Conservation (phyloP, 1,140 invertebrate species). For the Melanaphis sacchari region DNA sequence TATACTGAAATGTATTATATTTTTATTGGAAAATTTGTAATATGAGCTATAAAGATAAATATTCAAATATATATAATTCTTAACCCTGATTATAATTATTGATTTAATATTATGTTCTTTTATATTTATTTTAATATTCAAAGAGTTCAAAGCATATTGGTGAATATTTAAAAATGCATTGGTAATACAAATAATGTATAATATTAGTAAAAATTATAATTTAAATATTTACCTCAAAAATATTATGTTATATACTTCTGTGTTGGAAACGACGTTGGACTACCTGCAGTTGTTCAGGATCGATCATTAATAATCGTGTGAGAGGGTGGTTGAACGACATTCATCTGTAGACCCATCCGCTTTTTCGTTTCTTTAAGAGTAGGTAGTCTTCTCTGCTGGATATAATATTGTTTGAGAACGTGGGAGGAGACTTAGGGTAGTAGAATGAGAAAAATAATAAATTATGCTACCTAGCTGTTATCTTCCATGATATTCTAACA, state of each 20-base stretch:
- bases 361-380: background rate
- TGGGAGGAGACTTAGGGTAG: background rate
- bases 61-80: too few relatives aligned
- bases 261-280: background rate
- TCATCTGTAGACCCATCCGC: background rate
- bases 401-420: background rate
- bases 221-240: background rate
- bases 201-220: background rate
- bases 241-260: background rate
- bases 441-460: background rate
- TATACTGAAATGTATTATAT: too few relatives aligned
- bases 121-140: background rate
- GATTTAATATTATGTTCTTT: background rate
- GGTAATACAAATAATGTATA: background rate
- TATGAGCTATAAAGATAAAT: too few relatives aligned
- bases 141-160: background rate
- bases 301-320: background rate
- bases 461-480: too few relatives aligned
- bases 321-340: background rate
- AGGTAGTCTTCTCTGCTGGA: background rate
- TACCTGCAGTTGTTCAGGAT: background rate
- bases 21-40: too few relatives aligned
- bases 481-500: background rate
- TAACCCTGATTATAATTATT: background rate
- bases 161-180: background rate